Base-by-base conservation (phyloP, 2,113 vertebrate species). In the Hyaena hyaena region DNA sequence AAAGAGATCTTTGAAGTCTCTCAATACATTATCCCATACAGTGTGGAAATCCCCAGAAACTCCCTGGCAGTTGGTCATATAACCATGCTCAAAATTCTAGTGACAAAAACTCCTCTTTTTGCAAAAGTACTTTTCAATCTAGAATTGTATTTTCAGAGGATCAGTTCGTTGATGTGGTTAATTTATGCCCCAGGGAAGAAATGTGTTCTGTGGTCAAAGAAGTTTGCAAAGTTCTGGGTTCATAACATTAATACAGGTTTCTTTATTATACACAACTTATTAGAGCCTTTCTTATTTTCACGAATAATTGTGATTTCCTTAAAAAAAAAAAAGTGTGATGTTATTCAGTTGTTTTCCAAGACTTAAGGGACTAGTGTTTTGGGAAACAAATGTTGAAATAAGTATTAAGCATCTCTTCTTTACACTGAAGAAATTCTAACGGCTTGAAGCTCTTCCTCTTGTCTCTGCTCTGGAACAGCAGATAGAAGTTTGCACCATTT, bases 61-160 rank as follows among this genome's bases (percentile, higher is more conserved):
- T 97, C 93, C 43, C 68, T 68, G 16, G 28, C 10, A 71, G 48
- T 66, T 90, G 28, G 61, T 93, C 28, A 63, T 82, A 71, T 5
- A 80, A 50, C 92, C 26, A 69, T 66, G 35, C 63, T 48, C 68
- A 53, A 89, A 79, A 91, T 35, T 94, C 61, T 48, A 76, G 35
- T 93, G 85, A 91, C 31, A 71, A 93, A 90, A 94, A 24, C 1
- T 17, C 4, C 7, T 73, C 24, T 83, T 90, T 95, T 69, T 80
- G 28, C 90, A 26, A 93, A 88, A 90, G 11, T 79, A 12, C 16
- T 66, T 93, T 96, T 87, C 12, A 95, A 82, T 58, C 10, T 45
- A 91, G 16, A 39, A 89, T 53, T 73, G 21, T 65, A 48, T 45
- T 96, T 97, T 96, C 45, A 88, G 48, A 97, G 76, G 33, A 68